Evolutionary conservation across 2,113 vertebrate species (phyloP).

Genomic region (Holacanthus passer): DNA sequence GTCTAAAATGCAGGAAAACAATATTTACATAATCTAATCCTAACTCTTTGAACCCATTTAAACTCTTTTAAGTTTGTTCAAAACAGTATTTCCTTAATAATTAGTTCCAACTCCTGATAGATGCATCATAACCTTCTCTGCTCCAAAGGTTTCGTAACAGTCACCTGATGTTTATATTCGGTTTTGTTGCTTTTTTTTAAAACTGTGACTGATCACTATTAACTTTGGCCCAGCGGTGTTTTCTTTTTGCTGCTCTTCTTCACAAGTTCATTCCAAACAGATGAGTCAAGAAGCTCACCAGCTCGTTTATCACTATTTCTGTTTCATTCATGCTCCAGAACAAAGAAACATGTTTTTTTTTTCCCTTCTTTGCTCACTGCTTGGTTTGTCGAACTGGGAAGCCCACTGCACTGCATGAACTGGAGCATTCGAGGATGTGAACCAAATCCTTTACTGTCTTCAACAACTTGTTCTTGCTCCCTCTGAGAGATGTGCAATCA

Average conservation of each 20-base stretch:
- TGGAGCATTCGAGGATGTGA: slow-evolving; percentile 35
- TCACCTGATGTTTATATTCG: not conserved
- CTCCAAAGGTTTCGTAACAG: not conserved
- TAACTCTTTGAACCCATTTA: not conserved
- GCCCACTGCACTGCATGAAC: slow-evolving; percentile 25
- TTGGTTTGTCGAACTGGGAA: slow-evolving; percentile 12
- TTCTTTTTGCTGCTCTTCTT: slow-evolving; percentile 29
- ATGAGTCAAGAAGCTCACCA: slow-evolving; percentile 44
- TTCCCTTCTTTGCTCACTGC: not conserved
- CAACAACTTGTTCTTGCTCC: slow-evolving; percentile 5
- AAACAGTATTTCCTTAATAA: not conserved
- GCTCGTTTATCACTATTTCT: slow-evolving; percentile 41
- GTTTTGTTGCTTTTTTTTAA: not conserved
- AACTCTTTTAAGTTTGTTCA: not conserved
- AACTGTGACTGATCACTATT: slow-evolving; percentile 50
- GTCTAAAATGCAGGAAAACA: not conserved
- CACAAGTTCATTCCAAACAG: slow-evolving; percentile 43
- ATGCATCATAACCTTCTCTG: slow-evolving; percentile 1
- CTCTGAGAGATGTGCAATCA: not conserved
- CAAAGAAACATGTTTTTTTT: not conserved
- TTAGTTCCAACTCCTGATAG: not conserved
- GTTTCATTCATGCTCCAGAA: slow-evolving; percentile 35
- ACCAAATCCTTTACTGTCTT: slow-evolving; percentile 11
- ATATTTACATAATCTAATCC: not conserved
- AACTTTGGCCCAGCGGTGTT: slow-evolving; percentile 38